phyloP scores from a whole-genome alignment of 2,113 vertebrate species.

The Phylloscopus whistleri region DNA sequence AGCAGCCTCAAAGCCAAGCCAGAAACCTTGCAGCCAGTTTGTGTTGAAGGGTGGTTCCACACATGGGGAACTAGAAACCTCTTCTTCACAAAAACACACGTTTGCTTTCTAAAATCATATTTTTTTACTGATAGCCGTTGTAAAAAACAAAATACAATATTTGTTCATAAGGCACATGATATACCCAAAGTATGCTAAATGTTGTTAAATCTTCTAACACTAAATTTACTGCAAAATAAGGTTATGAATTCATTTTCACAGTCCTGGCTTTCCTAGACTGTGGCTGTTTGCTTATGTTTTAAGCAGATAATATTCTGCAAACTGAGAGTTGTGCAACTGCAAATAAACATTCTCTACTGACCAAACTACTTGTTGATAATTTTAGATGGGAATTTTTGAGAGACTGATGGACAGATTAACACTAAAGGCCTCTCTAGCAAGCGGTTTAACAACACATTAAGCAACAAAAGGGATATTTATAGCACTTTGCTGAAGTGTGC shows the following conservation, averaged over 20 bases:
- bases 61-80: not conserved
- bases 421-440: conserved; percentile 19
- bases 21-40: not conserved
- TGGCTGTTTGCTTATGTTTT: not conserved
- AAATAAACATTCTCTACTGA: conserved; percentile 33
- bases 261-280: not conserved
- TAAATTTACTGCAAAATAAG: not conserved
- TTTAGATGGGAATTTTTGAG: conserved; percentile 50
- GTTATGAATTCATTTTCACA: conserved; percentile 1
- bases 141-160: not conserved
- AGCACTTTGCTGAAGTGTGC: not conserved
- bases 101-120: not conserved
- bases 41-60: not conserved
- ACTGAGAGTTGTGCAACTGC: not conserved
- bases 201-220: not conserved
- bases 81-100: not conserved
- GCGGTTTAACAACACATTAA: conserved; percentile 44
- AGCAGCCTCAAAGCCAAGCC: not conserved
- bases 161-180: not conserved
- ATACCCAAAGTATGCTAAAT: not conserved
- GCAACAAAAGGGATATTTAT: conserved; percentile 54
- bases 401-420: conserved; percentile 48
- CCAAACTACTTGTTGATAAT: conserved; percentile 54
- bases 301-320: conserved; percentile 13
- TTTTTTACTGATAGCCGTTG: not conserved